Percentiles rank a stretch among this genome's conserved stretches.
These are phyloP conservation scores for Actinia equina DNA, from an alignment of 64 coral and sea anemone genomes.

Conservation along the genomic window DNA sequence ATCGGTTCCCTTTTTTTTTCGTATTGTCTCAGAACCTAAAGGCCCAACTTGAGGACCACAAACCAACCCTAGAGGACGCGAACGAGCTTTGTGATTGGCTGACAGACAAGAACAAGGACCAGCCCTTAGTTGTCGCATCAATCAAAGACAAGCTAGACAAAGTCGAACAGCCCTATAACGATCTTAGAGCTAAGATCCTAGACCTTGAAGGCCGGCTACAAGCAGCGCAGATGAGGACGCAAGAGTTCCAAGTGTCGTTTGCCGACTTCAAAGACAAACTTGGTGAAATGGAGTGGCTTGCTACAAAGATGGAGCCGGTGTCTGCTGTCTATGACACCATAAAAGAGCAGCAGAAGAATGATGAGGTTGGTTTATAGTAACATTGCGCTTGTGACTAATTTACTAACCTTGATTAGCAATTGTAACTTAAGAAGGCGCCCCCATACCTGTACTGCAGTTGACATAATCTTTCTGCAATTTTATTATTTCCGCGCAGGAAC, in stretches of 20 bases:
- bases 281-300: constrained; percentile 76
- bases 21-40: constrained; percentile 43
- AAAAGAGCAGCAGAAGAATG: constrained; percentile 66
- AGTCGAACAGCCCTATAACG: constrained; percentile 72
- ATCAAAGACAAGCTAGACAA: constrained; percentile 92
- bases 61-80: constrained; percentile 68
- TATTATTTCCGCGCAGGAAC: constrained; percentile 26
- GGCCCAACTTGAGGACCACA: constrained; percentile 64
- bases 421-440: too few species aligned
- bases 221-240: constrained; percentile 87
- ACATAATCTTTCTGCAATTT: background rate
- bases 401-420: too few species aligned
- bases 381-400: background rate
- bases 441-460: too few species aligned
- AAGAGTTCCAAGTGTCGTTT: constrained; percentile 89
- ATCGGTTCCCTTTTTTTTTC: background rate
- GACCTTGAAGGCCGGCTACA: constrained; percentile 84
- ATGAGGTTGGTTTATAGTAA: constrained; percentile 53
- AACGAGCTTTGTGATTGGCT: constrained; percentile 69
- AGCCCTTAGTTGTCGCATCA: constrained; percentile 67
- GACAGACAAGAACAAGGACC: constrained; percentile 76
- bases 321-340: constrained; percentile 87
- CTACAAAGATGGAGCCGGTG: constrained; percentile 54
- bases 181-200: constrained; percentile 54
- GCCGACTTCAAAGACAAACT: constrained; percentile 80